These are phyloP conservation scores for Limnephilus marmoratus DNA, from an alignment of 2,888 invertebrate genomes.

Conservation along the genomic window DNA sequence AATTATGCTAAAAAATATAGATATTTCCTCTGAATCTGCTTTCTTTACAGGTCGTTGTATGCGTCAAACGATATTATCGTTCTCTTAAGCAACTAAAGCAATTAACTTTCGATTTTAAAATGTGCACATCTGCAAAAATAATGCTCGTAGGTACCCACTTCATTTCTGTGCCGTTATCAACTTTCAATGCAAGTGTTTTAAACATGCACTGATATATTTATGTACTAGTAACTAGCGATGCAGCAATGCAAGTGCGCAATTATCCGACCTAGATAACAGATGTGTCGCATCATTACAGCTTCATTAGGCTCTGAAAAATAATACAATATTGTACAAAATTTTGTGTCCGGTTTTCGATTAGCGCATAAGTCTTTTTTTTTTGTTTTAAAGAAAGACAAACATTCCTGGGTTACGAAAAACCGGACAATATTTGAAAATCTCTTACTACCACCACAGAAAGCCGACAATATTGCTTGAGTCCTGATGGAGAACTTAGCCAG, in stretches of 20 bases:
- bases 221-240: no score
- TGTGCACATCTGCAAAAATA: neutral
- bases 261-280: neutral
- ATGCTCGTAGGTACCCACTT: neutral
- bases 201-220: neutral
- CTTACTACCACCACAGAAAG: no score
- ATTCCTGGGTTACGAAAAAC: no score
- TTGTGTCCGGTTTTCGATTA: neutral
- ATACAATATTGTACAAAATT: neutral
- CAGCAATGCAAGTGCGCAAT: neutral
- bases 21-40: neutral
- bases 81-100: neutral
- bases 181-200: neutral
- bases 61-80: neutral
- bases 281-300: neutral
- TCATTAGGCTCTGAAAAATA: neutral
- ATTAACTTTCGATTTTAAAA: slow-evolving; percentile 7
- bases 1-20: no score
- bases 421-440: no score
- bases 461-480: no score
- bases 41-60: neutral
- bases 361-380: no score
- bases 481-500: no score
- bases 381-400: no score
- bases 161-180: neutral